Base-by-base conservation (phyloP, 2,113 vertebrate species). In the Scomber scombrus region DNA sequence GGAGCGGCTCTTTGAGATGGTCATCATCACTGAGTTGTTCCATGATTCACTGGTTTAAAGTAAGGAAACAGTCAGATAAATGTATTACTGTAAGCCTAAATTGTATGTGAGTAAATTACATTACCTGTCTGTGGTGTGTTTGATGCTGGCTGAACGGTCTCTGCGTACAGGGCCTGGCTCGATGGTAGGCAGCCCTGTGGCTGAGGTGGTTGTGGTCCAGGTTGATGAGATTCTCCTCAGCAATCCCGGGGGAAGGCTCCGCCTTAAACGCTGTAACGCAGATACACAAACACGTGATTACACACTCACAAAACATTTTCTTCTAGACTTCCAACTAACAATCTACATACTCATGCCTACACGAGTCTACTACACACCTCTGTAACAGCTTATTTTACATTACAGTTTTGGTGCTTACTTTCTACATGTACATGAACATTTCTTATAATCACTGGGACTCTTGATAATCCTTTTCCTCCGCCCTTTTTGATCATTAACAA, bases 171-270 rank as follows among this genome's bases (percentile, higher is more conserved):
- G 97, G 5, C 96, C 97, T 0, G 97, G 97, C 81, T 98, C 97
- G 58, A 98, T 88, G 5, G 97, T 97, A 29, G 97, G 97, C 13
- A 98, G 78, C 4, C 97, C 97, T 0, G 97, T 98, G 64, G 97
- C 97, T 26, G 97, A 98, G 3, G 97, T 98, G 75, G 97, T 98
- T 1, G 97, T 98, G 52, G 97, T 98, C 97, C 97, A 98, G 0
- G 97, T 97, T 0, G 97, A 98, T 0, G 97, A 98, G 62, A 98
- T 97, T 73, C 97, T 89, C 80, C 97, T 94, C 72, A 98, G 84
- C 81, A 98, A 90, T 43, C 97, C 97, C 0, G 97, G 96, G 3
- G 97, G 97, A 74, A 98, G 90, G 89, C 95, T 98, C 21, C 94
- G 96, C 74, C 97, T 95, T 51, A 98, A 93, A 78, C 97, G 97